Percentiles rank a stretch among this genome's conserved stretches.
These are phyloP conservation scores for Gryllus longicercus DNA, from an alignment of 2,888 invertebrate species.

Conservation along the genomic window DNA sequence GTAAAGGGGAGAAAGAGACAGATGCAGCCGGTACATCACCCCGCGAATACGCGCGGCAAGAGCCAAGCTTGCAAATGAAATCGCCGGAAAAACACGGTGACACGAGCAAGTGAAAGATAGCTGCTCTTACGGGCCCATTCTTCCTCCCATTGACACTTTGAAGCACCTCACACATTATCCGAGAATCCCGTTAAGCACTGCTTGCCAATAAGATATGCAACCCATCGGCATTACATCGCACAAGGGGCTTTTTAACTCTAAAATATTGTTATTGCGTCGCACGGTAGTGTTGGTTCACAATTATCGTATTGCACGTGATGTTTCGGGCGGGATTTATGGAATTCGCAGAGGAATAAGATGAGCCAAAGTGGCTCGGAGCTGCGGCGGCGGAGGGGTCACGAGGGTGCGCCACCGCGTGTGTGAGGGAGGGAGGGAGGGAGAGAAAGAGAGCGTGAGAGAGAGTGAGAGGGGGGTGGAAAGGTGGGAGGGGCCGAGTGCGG, in stretches of 20 bases:
- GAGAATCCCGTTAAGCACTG: slow-evolving; percentile 6
- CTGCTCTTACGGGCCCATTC: slow-evolving; percentile 11
- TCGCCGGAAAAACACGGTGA: background rate
- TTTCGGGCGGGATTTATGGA: background rate
- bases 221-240: background rate
- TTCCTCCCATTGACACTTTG: slow-evolving; percentile 1
- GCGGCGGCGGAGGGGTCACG: too few relatives aligned
- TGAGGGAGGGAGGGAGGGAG: too few relatives aligned
- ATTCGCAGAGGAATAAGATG: background rate
- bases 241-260: background rate
- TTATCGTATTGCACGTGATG: background rate
- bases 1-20: background rate
- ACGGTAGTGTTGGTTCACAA: slow-evolving; percentile 11
- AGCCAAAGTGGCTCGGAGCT: too few relatives aligned
- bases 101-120: slow-evolving; percentile 2
- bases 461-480: background rate
- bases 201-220: slow-evolving; percentile 17
- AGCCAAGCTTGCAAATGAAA: background rate
- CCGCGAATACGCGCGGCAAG: background rate
- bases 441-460: background rate
- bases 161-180: slow-evolving; percentile 17
- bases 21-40: slow-evolving; percentile 1
- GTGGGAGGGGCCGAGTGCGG: background rate
- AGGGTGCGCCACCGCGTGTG: too few relatives aligned
- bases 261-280: background rate